Percentiles rank a stretch among this genome's conserved stretches.
phyloP scores from a whole-genome alignment of 1,140 invertebrate species.

The Drosophila pseudoobscura region DNA sequence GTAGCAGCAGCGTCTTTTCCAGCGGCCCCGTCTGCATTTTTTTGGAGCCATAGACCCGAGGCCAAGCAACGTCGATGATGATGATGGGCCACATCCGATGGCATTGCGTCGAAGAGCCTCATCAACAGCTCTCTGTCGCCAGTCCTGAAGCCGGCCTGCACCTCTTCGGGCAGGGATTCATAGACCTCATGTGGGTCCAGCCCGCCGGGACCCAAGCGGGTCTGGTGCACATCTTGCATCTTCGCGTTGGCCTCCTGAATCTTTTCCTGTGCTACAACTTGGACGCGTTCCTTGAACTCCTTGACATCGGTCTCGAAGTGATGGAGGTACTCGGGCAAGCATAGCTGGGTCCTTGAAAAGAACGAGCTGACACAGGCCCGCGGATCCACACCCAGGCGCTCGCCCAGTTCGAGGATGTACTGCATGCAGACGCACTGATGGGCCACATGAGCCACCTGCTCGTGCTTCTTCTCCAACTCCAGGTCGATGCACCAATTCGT shows the following conservation, averaged over 20 bases:
- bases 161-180: slow-evolving; percentile 94
- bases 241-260: slow-evolving; percentile 93
- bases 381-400: slow-evolving; percentile 96
- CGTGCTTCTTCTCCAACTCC: slow-evolving; percentile 96
- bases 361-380: slow-evolving; percentile 96
- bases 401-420: slow-evolving; percentile 98
- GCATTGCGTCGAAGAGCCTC: slow-evolving; percentile 94
- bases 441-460: slow-evolving; percentile 97
- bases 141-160: slow-evolving; percentile 91
- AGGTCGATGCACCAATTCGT: slow-evolving; percentile 99
- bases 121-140: slow-evolving; percentile 95
- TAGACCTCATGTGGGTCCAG: slow-evolving; percentile 99
- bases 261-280: slow-evolving; percentile 94
- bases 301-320: slow-evolving; percentile 97
- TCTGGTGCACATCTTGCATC: slow-evolving; percentile 92
- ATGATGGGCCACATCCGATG: slow-evolving; percentile 94
- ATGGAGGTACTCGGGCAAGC: slow-evolving; percentile 95
- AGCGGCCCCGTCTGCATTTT: slow-evolving; percentile 83
- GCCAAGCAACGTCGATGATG: slow-evolving; percentile 99
- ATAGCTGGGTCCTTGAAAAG: slow-evolving; percentile 96
- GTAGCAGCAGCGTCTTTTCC: too few relatives aligned
- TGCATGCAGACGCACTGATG: slow-evolving; percentile 99
- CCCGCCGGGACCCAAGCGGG: slow-evolving; percentile 96
- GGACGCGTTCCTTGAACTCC: slow-evolving; percentile 95
- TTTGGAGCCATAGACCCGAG: slow-evolving; percentile 98